Evolutionary conservation across 2,797 vertebrate species (phyloP).

Genomic region (Etheostoma nigrum): DNA sequence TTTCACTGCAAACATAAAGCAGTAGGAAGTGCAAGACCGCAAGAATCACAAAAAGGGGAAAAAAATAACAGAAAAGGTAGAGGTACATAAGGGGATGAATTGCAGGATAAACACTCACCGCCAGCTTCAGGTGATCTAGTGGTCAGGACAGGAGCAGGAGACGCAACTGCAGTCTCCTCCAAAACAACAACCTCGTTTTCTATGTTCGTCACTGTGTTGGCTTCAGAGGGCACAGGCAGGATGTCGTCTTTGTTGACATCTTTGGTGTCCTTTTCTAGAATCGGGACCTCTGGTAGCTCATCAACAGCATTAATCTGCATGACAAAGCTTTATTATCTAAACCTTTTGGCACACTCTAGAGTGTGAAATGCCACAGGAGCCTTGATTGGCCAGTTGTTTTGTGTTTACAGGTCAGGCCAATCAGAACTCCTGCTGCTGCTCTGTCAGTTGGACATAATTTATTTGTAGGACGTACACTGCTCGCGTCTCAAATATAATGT

Average conservation of each 20-base stretch:
- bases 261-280: conserved; percentile 47
- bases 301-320: conserved; percentile 83
- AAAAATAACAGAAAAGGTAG: neutral
- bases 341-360: neutral
- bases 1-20: conserved; percentile 1
- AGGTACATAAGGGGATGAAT: neutral
- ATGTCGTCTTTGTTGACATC: conserved; percentile 44
- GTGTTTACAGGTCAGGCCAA: neutral
- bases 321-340: conserved; percentile 53
- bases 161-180: conserved; percentile 65
- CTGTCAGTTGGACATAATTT: neutral
- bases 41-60: neutral
- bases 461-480: neutral
- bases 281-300: conserved; percentile 75
- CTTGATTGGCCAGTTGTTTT: conserved; percentile 20
- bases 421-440: neutral
- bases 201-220: conserved; percentile 25
- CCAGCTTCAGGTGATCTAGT: conserved; percentile 39
- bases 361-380: neutral
- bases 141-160: conserved; percentile 33
- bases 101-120: conserved; percentile 57
- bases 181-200: conserved; percentile 66
- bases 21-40: neutral
- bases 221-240: conserved; percentile 42
- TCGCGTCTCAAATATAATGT: neutral